Evolutionary conservation across 2,113 vertebrate species (phyloP), one percentile per base, ranked within the genome.

Genomic region (Macrotis lagotis): DNA sequence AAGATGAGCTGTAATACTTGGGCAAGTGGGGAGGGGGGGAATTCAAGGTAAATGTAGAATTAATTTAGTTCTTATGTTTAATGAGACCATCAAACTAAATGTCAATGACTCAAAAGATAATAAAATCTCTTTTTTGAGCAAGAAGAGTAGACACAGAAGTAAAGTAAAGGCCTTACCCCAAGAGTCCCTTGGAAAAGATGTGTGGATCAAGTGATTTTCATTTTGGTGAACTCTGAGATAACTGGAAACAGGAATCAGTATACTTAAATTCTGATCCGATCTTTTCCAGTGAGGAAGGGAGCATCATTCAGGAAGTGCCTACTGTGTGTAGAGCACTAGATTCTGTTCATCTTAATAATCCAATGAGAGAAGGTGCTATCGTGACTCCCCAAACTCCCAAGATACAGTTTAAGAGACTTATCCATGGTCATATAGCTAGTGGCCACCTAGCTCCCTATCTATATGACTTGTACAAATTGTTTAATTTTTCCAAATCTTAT

Each of bases 41-140:
- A 47, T 48, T 48, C 16, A 48, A 89, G 24, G 47, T 89, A 48
- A 89, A 48, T 47, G 25, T 11, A 48, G 2, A 25, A 89, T 89
- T 48, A 4, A 25, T 48, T 0, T 4, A 26, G 47, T 89, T 89
- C 3, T 9, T 49, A 47, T 12, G 28, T 22, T 96, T 52, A 31
- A 50, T 2, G 51, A 25, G 25, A 51, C 48, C 48, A 50, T 96
- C 90, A 88, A 37, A 50, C 53, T 47, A 59, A 83, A 48, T 59
- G 22, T 25, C 91, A 28, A 90, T 50, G 49, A 50, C 31, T 96
- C 91, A 95, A n/a, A 26, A 95, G 88, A 95, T 4, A 25, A 24
- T 12, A 25, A 49, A 28, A 25, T 19, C 50, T 31, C 8, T 91
- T 50, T 48, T 50, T 90, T 89, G 88, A 66, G 8, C 48, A 25